A percentile compares a stretch with the other conserved stretches of the same genome.
phyloP scores from a whole-genome alignment of 2,113 vertebrate genomes.

The Kryptolebias marmoratus region DNA sequence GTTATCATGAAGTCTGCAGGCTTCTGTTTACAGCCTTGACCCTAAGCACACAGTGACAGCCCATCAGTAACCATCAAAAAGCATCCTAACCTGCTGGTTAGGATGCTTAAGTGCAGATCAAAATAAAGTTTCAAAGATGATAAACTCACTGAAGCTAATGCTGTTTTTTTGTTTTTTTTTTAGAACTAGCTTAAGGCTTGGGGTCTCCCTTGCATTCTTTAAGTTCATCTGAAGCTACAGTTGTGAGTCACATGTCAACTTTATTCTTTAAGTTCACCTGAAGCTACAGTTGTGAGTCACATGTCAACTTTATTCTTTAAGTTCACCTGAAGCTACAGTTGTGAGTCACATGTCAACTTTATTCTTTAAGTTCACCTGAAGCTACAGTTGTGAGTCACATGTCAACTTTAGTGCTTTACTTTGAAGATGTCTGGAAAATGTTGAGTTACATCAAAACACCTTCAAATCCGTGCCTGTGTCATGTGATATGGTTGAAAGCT shows the following conservation, averaged over 20 bases:
- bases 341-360: too few relatives aligned
- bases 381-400: background rate
- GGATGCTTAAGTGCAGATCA: background rate
- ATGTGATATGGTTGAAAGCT: slow-evolving; percentile 14
- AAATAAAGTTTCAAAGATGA: slow-evolving; percentile 8
- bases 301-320: background rate
- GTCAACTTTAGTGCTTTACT: background rate
- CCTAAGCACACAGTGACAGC: background rate
- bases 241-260: too few relatives aligned
- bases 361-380: background rate
- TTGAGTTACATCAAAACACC: slow-evolving; percentile 15
- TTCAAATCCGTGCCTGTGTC: slow-evolving; percentile 14
- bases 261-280: background rate
- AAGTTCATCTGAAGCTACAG: background rate
- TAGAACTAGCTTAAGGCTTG: background rate
- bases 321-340: too few relatives aligned
- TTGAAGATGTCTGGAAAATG: background rate
- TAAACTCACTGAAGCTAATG: background rate
- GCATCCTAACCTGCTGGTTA: background rate
- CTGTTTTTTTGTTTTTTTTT: background rate
- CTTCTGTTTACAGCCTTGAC: slow-evolving; percentile 13
- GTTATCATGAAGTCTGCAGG: slow-evolving; percentile 5
- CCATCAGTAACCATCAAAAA: background rate
- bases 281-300: background rate
- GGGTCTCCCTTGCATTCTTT: background rate